These are phyloP conservation scores for Tetraneura akinire DNA, from an alignment of 1,140 invertebrate species.

Conservation along the genomic window DNA sequence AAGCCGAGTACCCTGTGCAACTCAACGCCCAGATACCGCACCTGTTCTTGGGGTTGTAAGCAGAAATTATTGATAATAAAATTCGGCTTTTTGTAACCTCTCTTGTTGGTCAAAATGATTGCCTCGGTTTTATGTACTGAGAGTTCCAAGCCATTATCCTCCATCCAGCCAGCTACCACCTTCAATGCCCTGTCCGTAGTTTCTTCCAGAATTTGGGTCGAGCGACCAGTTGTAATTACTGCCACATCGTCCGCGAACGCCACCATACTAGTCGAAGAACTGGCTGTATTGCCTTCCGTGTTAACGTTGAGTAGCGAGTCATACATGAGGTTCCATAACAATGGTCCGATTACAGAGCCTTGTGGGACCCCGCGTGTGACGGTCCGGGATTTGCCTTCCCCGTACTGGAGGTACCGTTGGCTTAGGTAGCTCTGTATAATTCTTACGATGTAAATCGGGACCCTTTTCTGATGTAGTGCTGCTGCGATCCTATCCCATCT, in stretches of 20 bases:
- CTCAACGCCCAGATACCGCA: too few relatives aligned
- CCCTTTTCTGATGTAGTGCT: not conserved
- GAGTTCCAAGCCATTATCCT: not conserved
- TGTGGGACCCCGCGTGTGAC: conserved; percentile 26
- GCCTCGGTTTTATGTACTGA: not conserved
- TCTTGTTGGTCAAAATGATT: not conserved
- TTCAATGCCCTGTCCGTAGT: not conserved
- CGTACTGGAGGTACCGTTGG: not conserved
- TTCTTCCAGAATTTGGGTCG: not conserved
- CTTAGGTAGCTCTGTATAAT: conserved; percentile 34
- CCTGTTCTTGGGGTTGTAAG: too few relatives aligned
- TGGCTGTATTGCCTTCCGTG: not conserved
- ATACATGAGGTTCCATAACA: too few relatives aligned
- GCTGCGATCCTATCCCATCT: conserved; percentile 19
- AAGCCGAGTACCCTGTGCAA: too few relatives aligned
- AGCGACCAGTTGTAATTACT: not conserved
- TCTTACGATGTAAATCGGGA: not conserved
- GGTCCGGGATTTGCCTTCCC: not conserved
- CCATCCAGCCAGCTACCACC: not conserved
- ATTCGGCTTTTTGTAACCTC: too few relatives aligned
- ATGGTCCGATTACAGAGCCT: conserved; percentile 2
- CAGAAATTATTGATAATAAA: too few relatives aligned
- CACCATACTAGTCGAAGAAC: not conserved
- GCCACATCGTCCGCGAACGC: conserved; percentile 30
- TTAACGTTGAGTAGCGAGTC: not conserved